Base-by-base conservation (phyloP, 2,888 invertebrate species). In the Eupithecia pulchellata region DNA sequence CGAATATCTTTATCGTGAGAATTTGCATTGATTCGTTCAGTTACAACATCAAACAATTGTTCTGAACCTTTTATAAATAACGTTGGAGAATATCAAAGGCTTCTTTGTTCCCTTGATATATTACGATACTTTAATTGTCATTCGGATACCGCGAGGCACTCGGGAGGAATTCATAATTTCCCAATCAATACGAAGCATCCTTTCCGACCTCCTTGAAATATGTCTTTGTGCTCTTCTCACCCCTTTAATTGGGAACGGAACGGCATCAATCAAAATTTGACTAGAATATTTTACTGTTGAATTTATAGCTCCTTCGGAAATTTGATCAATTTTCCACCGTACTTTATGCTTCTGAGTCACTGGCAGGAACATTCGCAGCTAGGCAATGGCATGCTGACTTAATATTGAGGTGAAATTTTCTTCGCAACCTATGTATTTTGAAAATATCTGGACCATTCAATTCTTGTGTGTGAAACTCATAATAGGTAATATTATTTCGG, bases 171-270 rank as follows among this genome's bases (percentile, higher is more conserved):
- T 84, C 81, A 79, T 84, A 85, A 85, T 85, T 85, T 78, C 78
- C 79, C 82, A 84, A 83, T 85, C 84, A 84, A 85, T 86, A 82
- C 78, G 79, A 73, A 78, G 81, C 82, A 85, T 83, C 85, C 83
- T 84, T 84, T 81, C 77, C 73, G 74, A 81, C 82, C 84, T 79
- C 79, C 78, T 79, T 77, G 80, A 86, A 85, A 84, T 86, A 86
- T 86, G 86, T 84, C 86, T 86, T 86, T 87, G 86, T 85, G 66
- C 70, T 75, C 74, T 74, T 71, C 71, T 74, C 73, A 67, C 76
- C 77, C 71, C 77, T 76, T 75, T 78, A 75, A 76, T 77, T 78
- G 75, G 72, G 63, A 74, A 76, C 79, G 77, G 77, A 74, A 74
- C 70, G 69, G 76, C 76, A 79, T 79, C 80, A 81, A 81, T 81